Conservation (phyloP, 1,140 invertebrate species). For the Drosophila pectinifera region DNA sequence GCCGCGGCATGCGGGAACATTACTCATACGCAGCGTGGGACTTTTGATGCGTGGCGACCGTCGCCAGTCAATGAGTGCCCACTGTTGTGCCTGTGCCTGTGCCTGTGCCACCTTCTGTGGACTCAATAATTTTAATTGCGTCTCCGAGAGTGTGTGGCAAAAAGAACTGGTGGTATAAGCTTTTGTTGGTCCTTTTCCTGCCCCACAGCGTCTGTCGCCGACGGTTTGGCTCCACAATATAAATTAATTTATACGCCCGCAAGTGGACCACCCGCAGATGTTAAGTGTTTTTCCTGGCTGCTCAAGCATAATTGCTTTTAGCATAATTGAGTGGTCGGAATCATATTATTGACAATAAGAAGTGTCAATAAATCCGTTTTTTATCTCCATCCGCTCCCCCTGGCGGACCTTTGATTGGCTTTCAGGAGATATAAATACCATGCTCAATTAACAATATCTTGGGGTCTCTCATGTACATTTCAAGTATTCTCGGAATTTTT, state of each 20-base stretch:
- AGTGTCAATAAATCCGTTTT: conserved; percentile 66
- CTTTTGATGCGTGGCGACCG: conserved; percentile 46
- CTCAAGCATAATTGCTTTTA: conserved; percentile 63
- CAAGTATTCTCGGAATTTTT: background rate
- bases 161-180: conserved; percentile 20
- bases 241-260: conserved; percentile 61
- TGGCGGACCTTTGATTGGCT: background rate
- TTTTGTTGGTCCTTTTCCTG: conserved; percentile 25
- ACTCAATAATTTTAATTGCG: conserved; percentile 75
- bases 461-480: too few species aligned
- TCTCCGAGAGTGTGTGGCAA: conserved; percentile 13
- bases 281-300: conserved; percentile 61
- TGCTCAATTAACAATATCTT: too few species aligned
- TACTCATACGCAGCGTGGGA: conserved; percentile 78
- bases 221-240: conserved; percentile 30
- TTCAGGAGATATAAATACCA: background rate
- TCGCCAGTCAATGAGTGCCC: conserved; percentile 28
- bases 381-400: background rate
- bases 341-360: conserved; percentile 68
- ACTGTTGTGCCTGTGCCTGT: conserved; percentile 12
- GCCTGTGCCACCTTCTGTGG: conserved; percentile 21
- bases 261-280: conserved; percentile 46
- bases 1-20: conserved; percentile 46
- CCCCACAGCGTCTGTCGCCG: background rate
- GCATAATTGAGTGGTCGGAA: conserved; percentile 67